Percentiles rank a stretch among this genome's conserved stretches.
Evolutionary conservation across 2,113 vertebrate genomes (phyloP).

Genomic region (Campylomormyrus numenius): DNA sequence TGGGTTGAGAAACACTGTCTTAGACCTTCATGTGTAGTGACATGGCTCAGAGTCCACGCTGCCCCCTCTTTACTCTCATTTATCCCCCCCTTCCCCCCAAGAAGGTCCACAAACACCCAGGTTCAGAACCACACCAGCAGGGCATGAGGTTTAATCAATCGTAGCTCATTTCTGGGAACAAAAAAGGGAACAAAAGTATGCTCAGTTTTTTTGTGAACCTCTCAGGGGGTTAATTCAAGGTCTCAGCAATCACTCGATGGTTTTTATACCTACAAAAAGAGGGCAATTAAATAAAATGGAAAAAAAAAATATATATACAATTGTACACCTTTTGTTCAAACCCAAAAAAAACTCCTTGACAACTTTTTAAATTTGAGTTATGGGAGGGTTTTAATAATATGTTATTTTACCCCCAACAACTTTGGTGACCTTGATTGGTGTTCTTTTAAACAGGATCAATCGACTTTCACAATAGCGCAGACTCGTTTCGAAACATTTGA

Average conservation of each 20-base stretch:
- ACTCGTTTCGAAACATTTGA: not conserved
- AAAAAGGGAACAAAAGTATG: not conserved
- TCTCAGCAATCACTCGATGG: not conserved
- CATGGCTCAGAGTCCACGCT: not conserved
- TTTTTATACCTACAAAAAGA: constrained; percentile 2
- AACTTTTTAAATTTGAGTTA: not conserved
- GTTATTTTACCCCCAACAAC: not conserved
- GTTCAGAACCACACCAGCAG: not conserved
- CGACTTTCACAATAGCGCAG: not conserved
- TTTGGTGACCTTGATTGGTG: not conserved
- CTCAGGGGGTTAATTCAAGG: constrained; percentile 17
- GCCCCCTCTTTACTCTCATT: not conserved
- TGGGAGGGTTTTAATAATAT: not conserved
- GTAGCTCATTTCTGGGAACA: constrained; percentile 3
- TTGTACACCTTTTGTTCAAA: not conserved
- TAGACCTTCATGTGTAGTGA: not conserved
- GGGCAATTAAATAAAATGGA: not conserved
- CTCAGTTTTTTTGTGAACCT: not conserved
- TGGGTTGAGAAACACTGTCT: not conserved
- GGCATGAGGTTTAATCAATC: not conserved
- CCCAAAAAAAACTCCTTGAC: not conserved
- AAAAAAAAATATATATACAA: not conserved
- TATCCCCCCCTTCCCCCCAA: not conserved
- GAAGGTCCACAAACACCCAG: not conserved
- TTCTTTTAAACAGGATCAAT: not conserved